Base-by-base conservation (phyloP, 2,888 invertebrate species). In the Hyalella azteca region DNA sequence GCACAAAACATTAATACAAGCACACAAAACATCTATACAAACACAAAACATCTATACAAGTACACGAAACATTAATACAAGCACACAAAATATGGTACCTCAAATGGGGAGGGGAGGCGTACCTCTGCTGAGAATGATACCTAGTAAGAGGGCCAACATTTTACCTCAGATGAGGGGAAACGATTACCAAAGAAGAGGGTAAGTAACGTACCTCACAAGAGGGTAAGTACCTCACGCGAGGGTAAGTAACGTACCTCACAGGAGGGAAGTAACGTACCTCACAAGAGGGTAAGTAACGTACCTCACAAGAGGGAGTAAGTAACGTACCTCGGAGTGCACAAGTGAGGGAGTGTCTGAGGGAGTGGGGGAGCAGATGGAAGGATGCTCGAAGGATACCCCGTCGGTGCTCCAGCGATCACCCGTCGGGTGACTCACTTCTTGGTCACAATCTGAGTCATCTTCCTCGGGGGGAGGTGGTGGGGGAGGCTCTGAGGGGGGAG, bases 401-500 rank as follows among this genome's bases (percentile, higher is more conserved):
- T 45, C 75, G n/a, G 75, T 7, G 45, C 26, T 11, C 75, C 45
- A 45, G 0, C 45, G 19, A 26, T 73, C 73, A n/a, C 26, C 19
- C 29, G 26, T 2, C 11, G 54, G 40, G 29, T 19, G n/a, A 15
- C 29, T 45, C 22, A 45, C 78, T 1, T 78, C 78, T 22, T 54
- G 54, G 26, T 79, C 81, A 32, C 29, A 40, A 73, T 81, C 81
- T 32, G 78, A 78, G 60, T 80, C 79, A 26, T 80, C 83, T 36
- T 83, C 83, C 32, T 83, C 83, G 60, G 82, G 81, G 50, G 84
- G 84, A 76, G 84, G 84, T 39, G 84, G 84, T 54, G 83, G 83
- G 54, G 84, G 84, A 73, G 84, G 84, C 59, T 78, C 81, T 45
- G 79, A 79, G 40, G 84, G 82, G 22, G 84, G 82, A 50, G 81